Conservation (phyloP, 2,113 vertebrate genomes). For the Budorcas taxicolor region DNA sequence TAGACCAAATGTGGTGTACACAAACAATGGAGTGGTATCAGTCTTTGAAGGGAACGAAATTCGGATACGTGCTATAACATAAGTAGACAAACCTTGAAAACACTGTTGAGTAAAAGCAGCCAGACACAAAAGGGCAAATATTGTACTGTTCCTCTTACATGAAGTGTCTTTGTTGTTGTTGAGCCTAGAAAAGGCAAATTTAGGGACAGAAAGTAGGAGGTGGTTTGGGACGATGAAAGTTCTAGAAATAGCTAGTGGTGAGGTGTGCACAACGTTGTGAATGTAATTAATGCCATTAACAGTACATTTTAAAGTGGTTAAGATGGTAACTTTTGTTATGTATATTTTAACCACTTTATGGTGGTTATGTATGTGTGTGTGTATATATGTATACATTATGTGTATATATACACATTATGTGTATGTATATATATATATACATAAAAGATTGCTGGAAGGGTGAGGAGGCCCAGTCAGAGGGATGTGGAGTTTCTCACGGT, state of each 20-base stretch:
- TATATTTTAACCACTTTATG: neutral
- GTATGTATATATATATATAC: neutral
- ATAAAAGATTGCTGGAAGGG: neutral
- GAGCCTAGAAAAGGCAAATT: neutral
- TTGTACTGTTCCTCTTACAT: accelerated
- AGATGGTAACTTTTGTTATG: neutral
- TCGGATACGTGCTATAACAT: neutral
- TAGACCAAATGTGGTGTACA: neutral
- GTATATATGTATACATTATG: neutral
- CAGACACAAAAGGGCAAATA: neutral
- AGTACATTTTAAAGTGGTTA: neutral
- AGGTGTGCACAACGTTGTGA: neutral
- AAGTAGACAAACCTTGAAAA: neutral
- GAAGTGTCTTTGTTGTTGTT: neutral
- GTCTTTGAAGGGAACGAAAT: neutral
- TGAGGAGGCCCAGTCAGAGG: neutral
- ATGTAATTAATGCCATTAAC: neutral
- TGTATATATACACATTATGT: neutral
- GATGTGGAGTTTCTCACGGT: neutral
- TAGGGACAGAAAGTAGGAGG: neutral
- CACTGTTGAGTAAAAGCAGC: neutral
- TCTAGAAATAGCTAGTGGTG: neutral
- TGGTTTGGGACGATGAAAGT: neutral
- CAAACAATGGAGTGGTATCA: neutral
- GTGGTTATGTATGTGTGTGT: neutral